A percentile compares a stretch with the other conserved stretches of the same genome.
These are phyloP conservation scores for Ia io DNA, from an alignment of 2,113 vertebrate species.

Conservation along the genomic window DNA sequence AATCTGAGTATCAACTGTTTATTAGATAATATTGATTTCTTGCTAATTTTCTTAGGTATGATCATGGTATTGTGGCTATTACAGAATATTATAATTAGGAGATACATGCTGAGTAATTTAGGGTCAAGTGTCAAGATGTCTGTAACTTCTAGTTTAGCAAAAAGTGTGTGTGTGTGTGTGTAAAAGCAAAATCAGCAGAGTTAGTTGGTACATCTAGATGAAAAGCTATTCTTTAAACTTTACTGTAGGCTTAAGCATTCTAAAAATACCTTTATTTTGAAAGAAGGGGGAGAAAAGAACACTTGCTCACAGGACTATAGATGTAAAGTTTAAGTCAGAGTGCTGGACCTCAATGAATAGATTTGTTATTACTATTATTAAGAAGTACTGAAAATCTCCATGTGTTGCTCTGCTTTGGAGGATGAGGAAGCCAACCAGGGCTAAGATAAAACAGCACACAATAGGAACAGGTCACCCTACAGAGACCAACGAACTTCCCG, in stretches of 20 bases:
- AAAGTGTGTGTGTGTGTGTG: background rate
- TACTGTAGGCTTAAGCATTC: background rate
- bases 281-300: background rate
- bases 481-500: background rate
- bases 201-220: background rate
- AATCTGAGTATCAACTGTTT: background rate
- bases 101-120: background rate
- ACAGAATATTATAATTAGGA: background rate
- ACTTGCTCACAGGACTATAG: background rate
- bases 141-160: background rate
- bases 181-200: background rate
- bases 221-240: conserved; percentile 3
- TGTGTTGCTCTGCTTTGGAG: background rate
- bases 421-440: background rate
- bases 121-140: background rate
- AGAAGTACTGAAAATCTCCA: background rate
- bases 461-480: background rate
- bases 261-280: conserved; percentile 30
- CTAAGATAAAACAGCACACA: background rate
- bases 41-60: background rate
- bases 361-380: background rate
- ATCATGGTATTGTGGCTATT: background rate
- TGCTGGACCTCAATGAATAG: background rate
- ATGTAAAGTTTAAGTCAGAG: background rate
- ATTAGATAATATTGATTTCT: conserved; percentile 26